phyloP scores from a whole-genome alignment of 2,113 vertebrate species.

The Spermophilus dauricus region DNA sequence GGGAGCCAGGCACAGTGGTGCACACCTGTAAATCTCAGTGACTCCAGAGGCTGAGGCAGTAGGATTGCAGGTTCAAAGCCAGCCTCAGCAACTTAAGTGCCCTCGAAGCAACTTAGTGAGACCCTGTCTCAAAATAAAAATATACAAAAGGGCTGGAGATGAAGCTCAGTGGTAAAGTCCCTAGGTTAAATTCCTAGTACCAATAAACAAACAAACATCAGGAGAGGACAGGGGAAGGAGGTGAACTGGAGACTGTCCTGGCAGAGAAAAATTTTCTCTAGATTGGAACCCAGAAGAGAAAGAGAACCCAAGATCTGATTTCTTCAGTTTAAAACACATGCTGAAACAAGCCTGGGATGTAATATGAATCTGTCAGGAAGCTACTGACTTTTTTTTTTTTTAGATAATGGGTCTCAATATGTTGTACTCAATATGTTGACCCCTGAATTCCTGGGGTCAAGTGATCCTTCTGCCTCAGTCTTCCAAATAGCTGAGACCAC shows the following conservation, averaged over 20 bases:
- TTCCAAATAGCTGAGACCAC: background rate
- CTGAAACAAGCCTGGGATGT: background rate
- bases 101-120: background rate
- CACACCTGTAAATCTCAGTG: background rate
- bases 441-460: background rate
- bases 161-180: too few relatives aligned
- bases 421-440: background rate
- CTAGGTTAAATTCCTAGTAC: too few relatives aligned
- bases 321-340: background rate
- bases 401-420: background rate
- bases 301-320: background rate
- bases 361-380: background rate
- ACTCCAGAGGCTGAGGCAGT: background rate
- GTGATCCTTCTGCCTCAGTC: background rate
- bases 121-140: background rate
- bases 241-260: background rate
- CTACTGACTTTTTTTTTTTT: background rate
- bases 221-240: background rate
- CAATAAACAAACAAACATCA: too few relatives aligned
- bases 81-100: background rate
- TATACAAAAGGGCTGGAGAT: too few relatives aligned
- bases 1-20: background rate
- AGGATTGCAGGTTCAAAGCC: background rate
- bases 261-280: constrained; percentile 38
- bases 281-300: background rate